Evolutionary conservation across 2,113 vertebrate genomes (phyloP).

Genomic region (Phrynosoma platyrhinos): DNA sequence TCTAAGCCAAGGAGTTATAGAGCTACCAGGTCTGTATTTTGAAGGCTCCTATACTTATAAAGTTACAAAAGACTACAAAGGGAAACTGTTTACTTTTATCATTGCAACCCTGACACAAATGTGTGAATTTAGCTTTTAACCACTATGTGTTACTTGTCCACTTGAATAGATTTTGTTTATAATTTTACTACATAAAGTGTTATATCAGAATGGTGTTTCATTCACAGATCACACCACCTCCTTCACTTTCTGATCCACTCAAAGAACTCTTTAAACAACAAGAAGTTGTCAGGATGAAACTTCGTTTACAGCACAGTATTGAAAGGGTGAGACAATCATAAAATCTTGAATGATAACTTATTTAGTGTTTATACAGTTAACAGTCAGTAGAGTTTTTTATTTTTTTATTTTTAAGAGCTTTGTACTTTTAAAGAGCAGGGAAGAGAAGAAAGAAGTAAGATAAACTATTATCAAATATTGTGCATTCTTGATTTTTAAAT

Average conservation of each 20-base stretch:
- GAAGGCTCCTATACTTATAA: not conserved
- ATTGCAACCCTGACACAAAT: not conserved
- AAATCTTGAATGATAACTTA: not conserved
- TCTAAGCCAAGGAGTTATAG: not conserved
- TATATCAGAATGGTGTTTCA: constrained; percentile 10
- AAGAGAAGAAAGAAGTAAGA: not conserved
- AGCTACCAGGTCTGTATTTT: not conserved
- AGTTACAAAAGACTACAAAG: not conserved
- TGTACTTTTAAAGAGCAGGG: not conserved
- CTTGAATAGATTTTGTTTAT: not conserved
- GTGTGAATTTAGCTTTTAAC: fast-evolving
- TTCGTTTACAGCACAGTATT: constrained; percentile 96
- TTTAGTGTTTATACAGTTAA: not conserved
- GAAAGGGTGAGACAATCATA: constrained; percentile 85
- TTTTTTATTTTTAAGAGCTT: not conserved
- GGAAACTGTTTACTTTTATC: not conserved
- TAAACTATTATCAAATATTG: not conserved
- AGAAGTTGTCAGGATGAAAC: constrained; percentile 97
- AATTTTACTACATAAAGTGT: not conserved
- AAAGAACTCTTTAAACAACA: constrained; percentile 99
- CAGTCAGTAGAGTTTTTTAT: not conserved
- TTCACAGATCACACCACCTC: constrained; percentile 94
- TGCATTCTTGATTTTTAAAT: not conserved
- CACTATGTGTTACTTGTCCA: not conserved
- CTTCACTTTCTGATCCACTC: constrained; percentile 93